Base-by-base conservation (phyloP, 2,797 vertebrate species). In the Lacerta bilineata region DNA sequence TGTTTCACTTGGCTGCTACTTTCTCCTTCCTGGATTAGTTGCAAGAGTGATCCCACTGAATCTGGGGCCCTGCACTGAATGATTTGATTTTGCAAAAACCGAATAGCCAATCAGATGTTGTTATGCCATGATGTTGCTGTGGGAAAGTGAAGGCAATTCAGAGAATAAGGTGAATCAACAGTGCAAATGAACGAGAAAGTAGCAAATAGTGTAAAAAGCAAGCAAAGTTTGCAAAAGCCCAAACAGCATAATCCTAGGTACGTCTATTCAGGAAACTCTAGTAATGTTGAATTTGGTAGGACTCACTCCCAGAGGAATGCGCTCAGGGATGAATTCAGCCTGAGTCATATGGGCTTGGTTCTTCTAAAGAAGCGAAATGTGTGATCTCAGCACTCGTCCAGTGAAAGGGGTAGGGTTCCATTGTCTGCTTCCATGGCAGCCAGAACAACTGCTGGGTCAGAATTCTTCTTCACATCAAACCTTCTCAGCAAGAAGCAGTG, bases 101-200 rank as follows among this genome's bases (percentile, higher is more conserved):
- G 7, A 29, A 5, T 50, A 27, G n/a, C 41, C 29, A 25, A 23
- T 36, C 6, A 17, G 71, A 75, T 81, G 81, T 25, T 20, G 15
- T 50, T 18, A 4, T n/a, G 33, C 6, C 11, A 46, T 88, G 81
- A 77, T 13, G 27, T 55, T 13, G 20, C 33, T 72, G n/a, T 41
- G 85, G 17, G 68, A 71, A 79, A 79, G 36, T 72, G 81, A 36
- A 71, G 75, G 69, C 75, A 72, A 78, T 23, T 59, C 39, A 71
- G 75, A 43, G 23, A 71, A 72, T 55, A 55, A 36, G 41, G 46
- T 55, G 66, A 13, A 66, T 43, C 29, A 15, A 41, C 36, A 46
- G 5, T 68, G 5, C 25, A 68, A 83, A 72, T 27, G 11, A 39
- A 41, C 4, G 39, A 27, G 9, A 13, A 83, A 66, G 3, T 5